Base-by-base conservation (phyloP, 2,888 invertebrate genomes). In the Athalia cordata region DNA sequence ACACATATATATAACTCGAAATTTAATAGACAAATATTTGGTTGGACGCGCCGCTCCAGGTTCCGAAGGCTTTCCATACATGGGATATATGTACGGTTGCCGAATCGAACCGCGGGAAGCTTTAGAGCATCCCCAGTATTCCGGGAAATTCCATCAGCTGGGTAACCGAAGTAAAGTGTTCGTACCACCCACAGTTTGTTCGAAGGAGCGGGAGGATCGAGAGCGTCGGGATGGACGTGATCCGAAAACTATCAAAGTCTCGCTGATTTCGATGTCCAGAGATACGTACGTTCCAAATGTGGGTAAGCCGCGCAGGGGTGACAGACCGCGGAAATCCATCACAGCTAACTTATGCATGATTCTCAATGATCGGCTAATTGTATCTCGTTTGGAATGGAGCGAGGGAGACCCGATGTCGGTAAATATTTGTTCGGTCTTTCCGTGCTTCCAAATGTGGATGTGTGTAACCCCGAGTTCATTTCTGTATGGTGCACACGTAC, bases 351-450 rank as follows among this genome's bases (percentile, higher is more conserved):
- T 72, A 72, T 72, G 72, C 72, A 72, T 15, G 57, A 59, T 59
- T 72, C 72, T 72, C 72, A 45, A 72, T 72, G 72, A 72, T 72
- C 72, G 72, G 47, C 72, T 72, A 72, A 72, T 72, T 72, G 72
- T 47, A 47, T 72, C 59, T 59, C 57, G 72, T 7, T 72, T 5
- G 9, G 57, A 72, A 72, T 59, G 57, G 72, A 72, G 45, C 72
- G 59, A 47, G 72, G 72, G 5, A 59, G 57, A 72, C 29, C 72
- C 72, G 72, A 72, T 72, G 57, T 57, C 45, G 72, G 72, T 72
- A 72, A 72, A 72, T 59, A 72, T 72, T 72, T 59, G 72, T 57
- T 15, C 72, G 57, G 47, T 47, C 57, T 59, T 29, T 29, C 29
- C 29, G 29, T 29, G 29, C 1, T 29, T 29, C 29, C 29, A 29